A percentile compares a stretch with the other conserved stretches of the same genome.
These are phyloP conservation scores for Tetramorium simillimum DNA, from an alignment of 1,140 invertebrate species.

Conservation along the genomic window DNA sequence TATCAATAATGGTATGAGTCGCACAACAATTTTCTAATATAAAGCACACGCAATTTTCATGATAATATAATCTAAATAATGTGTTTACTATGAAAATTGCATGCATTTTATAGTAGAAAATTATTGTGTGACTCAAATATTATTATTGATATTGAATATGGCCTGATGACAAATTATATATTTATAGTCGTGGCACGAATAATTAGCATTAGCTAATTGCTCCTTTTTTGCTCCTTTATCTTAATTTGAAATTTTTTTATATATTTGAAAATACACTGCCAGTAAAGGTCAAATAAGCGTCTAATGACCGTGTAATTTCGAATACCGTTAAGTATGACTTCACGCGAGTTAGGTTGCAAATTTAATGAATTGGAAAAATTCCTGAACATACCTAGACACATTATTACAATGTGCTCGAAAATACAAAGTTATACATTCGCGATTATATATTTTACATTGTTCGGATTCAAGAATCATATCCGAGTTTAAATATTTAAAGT, in stretches of 20 bases:
- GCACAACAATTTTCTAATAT: no score
- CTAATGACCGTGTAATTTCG: background rate
- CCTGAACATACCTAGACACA: background rate
- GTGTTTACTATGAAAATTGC: no score
- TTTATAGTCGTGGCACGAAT: no score
- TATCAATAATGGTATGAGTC: no score
- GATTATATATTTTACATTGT: background rate
- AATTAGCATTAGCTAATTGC: no score
- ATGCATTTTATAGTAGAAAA: no score
- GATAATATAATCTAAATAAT: no score
- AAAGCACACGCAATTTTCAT: no score
- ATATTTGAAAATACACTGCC: background rate
- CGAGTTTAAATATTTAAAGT: background rate
- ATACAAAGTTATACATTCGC: background rate
- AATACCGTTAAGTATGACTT: conserved; percentile 7
- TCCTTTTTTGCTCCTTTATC: no score
- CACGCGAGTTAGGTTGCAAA: background rate
- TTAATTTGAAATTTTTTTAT: background rate
- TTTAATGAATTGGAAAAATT: background rate
- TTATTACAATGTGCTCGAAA: background rate
- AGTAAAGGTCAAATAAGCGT: background rate
- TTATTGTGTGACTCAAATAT: no score
- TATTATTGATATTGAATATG: no score
- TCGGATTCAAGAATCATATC: background rate
- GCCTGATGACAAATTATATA: no score